Percentiles rank a stretch among this genome's conserved stretches.
Conservation (phyloP, 1,140 invertebrate species). For the Prorops nasuta region DNA sequence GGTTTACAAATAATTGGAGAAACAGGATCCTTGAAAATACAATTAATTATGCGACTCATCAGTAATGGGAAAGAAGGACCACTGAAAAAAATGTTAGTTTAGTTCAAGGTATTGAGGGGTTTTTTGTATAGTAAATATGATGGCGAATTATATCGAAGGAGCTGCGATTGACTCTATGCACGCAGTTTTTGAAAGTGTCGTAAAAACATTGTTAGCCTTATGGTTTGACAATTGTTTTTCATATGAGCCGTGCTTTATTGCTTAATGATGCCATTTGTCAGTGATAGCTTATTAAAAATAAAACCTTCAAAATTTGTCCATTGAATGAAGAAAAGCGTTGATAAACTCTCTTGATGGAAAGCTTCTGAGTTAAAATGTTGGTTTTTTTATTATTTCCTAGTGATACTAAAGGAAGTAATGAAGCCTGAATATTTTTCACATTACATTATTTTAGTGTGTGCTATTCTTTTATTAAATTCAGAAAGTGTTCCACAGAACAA, state of each 20-base stretch:
- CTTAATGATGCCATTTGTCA: constrained; percentile 5
- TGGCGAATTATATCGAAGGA: background rate
- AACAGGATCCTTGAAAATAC: background rate
- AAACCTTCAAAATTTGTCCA: constrained; percentile 20
- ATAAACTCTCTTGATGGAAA: constrained; percentile 14
- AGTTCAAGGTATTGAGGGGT: constrained; percentile 5
- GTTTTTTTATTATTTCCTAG: constrained; percentile 16
- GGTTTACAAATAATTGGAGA: background rate
- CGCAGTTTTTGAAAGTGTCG: background rate
- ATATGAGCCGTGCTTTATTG: constrained; percentile 9
- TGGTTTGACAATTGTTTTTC: constrained; percentile 6
- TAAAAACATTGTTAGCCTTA: background rate
- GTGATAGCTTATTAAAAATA: constrained; percentile 8
- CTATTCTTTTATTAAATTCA: background rate
- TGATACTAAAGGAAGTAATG: background rate
- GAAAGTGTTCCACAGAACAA: background rate
- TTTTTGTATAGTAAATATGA: background rate
- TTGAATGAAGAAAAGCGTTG: constrained; percentile 12
- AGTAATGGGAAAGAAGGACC: no score
- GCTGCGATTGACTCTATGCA: constrained; percentile 2
- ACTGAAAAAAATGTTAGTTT: background rate
- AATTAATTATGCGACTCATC: background rate
- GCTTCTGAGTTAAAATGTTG: constrained; percentile 14
- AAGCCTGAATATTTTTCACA: constrained; percentile 3
- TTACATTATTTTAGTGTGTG: background rate